These are phyloP conservation scores for Tursiops truncatus DNA, from an alignment of 2,113 vertebrate genomes.

Conservation along the genomic window DNA sequence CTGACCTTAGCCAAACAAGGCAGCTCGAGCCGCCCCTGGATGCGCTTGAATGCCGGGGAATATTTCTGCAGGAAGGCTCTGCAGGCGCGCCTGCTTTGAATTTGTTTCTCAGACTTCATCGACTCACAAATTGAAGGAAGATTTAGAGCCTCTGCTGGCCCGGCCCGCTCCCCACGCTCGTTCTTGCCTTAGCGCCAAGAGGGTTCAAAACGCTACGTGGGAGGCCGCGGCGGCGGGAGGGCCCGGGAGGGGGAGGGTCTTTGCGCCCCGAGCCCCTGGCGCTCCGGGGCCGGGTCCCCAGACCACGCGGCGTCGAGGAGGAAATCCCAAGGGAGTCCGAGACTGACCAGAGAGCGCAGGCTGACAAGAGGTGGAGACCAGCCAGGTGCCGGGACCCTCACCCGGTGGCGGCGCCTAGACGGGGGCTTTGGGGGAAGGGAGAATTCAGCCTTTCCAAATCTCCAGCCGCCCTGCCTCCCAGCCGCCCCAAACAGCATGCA, in stretches of 20 bases:
- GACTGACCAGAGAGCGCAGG: slow-evolving; percentile 44
- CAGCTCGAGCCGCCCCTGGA: slow-evolving; percentile 92
- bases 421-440: neutral
- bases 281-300: slow-evolving; percentile 12
- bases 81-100: slow-evolving; percentile 93
- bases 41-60: slow-evolving; percentile 92
- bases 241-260: slow-evolving; percentile 43
- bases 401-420: neutral
- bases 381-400: slow-evolving; percentile 1
- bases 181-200: slow-evolving; percentile 57
- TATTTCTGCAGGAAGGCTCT: slow-evolving; percentile 92
- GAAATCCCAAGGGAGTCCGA: slow-evolving; percentile 48
- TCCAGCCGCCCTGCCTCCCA: neutral
- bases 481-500: neutral
- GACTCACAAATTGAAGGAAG: slow-evolving; percentile 83
- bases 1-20: slow-evolving; percentile 99
- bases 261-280: neutral
- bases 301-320: slow-evolving; percentile 63
- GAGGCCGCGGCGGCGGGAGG: slow-evolving; percentile 22
- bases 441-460: neutral
- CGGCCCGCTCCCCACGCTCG: slow-evolving; percentile 67
- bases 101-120: slow-evolving; percentile 88
- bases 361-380: slow-evolving; percentile 15
- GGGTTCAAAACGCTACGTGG: slow-evolving; percentile 72
- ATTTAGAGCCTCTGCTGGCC: slow-evolving; percentile 79